Base-by-base conservation (phyloP, 92 coral and sea anemone species). In the Porites divaricata region DNA sequence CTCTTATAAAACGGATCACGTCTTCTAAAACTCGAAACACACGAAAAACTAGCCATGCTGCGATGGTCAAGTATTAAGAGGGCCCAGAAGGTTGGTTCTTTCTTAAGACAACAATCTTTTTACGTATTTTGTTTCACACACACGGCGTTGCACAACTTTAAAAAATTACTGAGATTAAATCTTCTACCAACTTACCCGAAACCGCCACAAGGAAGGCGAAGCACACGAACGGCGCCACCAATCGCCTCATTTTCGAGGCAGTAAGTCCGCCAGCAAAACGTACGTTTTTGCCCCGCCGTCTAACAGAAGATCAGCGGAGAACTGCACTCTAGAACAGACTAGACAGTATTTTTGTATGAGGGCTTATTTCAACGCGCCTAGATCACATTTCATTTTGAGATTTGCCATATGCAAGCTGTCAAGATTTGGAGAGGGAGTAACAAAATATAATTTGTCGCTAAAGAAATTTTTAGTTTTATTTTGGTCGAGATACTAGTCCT, bases 191-290 rank as follows among this genome's bases (percentile, higher is more conserved):
- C 56, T 9, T 68, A 80, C 85, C 85, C 56, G 75, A 80, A 6
- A 19, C 67, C 54, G 56, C 76, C 1, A 14, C 50, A 11, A 56
- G 19, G 19, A 80, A 53, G 45, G 53, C 11, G 53, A 12, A 80
- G 22, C 56, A 68, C 58, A 63, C 76, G 52, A 80, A 28, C 19
- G 63, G 24, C 63, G 76, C 76, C 16, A 53, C 76, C 76, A 70
- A 80, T 69, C 14, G 76, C 85, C 85, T 80, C 85, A 80, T 80
- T 35, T 56, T 70, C 10, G 76, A 80, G 85, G 45, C 85, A 45
- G 41, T 4, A 69, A 19, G 22, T 54, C 76, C 67, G 49, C 28
- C 23, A 24, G 57, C 76, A 17, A 54, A 22, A 35, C n/a, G 23
- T 78, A 49, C 21, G 59, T 49, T 67, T 35, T 35, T 6, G 20